A percentile compares a stretch with the other conserved stretches of the same genome.
Evolutionary conservation across 2,113 vertebrate species (phyloP).

Genomic region (Daboia siamensis): DNA sequence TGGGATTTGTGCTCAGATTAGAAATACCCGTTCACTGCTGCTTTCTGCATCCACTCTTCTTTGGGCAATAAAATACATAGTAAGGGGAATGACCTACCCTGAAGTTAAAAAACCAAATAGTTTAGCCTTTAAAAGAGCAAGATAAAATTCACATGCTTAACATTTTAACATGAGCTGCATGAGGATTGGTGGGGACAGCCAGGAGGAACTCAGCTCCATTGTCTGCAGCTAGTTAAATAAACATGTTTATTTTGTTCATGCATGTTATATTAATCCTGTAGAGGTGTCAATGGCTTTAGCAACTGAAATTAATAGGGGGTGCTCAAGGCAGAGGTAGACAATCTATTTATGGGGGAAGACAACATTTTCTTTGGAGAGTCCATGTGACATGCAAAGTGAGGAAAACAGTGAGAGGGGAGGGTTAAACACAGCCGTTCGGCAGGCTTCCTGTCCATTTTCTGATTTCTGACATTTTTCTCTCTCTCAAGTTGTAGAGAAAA

Average conservation of each 20-base stretch:
- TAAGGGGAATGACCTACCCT: conserved; percentile 36
- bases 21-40: background rate
- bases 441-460: background rate
- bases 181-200: conserved; percentile 61
- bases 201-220: conserved; percentile 63
- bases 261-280: conserved; percentile 44
- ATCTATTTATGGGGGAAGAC: background rate
- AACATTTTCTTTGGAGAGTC: background rate
- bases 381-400: background rate
- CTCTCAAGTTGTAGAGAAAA: background rate
- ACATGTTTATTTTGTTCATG: conserved; percentile 9
- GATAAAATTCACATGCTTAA: conserved; percentile 68
- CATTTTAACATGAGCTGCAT: conserved; percentile 74
- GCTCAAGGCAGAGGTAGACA: background rate
- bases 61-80: conserved; percentile 15
- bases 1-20: background rate
- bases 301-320: conserved; percentile 74
- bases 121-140: conserved; percentile 66
- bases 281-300: conserved; percentile 64
- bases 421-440: too few species aligned
- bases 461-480: background rate
- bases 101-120: conserved; percentile 31
- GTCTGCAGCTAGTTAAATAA: conserved; percentile 58
- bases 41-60: background rate
- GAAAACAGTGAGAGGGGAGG: too few species aligned